Evolutionary conservation across 2,113 vertebrate genomes (phyloP).

Genomic region (Crocuta crocuta): DNA sequence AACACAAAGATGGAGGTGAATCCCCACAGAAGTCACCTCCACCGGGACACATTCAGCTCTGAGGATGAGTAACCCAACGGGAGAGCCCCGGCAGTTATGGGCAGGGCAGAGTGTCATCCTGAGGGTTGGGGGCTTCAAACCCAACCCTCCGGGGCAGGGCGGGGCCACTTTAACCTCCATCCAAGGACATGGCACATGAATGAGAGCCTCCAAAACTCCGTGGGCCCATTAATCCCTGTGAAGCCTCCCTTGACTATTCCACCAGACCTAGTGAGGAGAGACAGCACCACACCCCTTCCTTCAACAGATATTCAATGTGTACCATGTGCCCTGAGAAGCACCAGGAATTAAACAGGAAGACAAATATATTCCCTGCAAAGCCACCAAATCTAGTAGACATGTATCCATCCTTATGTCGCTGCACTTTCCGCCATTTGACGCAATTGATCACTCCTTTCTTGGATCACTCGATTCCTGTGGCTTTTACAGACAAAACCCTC

Average conservation of each 20-base stretch:
- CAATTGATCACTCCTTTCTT: neutral
- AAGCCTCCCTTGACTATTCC: neutral
- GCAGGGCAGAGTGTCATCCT: neutral
- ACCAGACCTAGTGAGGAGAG: neutral
- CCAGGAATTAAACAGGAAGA: constrained; percentile 5
- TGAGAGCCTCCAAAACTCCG: neutral
- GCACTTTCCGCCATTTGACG: neutral
- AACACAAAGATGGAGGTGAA: neutral
- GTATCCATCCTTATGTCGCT: neutral
- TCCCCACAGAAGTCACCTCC: neutral
- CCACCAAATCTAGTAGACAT: neutral
- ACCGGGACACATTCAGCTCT: neutral
- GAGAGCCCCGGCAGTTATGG: neutral
- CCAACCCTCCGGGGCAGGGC: neutral
- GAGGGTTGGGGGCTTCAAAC: neutral
- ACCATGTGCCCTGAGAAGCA: neutral
- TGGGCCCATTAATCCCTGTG: neutral
- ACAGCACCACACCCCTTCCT: neutral
- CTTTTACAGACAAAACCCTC: neutral
- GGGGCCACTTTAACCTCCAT: neutral
- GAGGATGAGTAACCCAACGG: neutral
- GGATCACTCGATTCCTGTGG: neutral
- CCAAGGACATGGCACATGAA: neutral
- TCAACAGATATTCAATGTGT: neutral
- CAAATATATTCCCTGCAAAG: neutral